phyloP scores from a whole-genome alignment of 2,113 vertebrate species.

The Sander vitreus region DNA sequence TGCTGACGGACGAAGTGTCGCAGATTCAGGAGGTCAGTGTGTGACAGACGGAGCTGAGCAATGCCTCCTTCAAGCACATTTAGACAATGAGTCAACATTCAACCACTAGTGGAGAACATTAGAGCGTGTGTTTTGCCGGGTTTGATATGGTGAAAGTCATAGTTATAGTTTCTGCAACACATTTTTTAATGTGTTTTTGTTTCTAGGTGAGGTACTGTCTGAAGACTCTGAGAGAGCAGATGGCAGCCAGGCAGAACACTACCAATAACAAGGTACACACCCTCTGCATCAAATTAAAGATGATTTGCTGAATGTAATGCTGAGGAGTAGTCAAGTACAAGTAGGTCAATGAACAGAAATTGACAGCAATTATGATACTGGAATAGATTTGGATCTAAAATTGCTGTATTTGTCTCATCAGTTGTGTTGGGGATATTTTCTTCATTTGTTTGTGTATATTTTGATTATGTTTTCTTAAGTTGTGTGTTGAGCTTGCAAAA shows the following conservation, averaged over 20 bases:
- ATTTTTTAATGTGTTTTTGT: conserved; percentile 22
- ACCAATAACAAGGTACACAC: conserved; percentile 74
- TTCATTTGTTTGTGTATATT: neutral
- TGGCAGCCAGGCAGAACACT: conserved; percentile 81
- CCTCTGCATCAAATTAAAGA: neutral
- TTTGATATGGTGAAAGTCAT: neutral
- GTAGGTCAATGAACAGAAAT: neutral
- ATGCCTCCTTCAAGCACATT: neutral
- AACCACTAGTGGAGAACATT: neutral
- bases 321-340: neutral
- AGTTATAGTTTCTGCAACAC: neutral
- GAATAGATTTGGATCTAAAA: neutral
- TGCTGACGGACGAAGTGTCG: conserved; percentile 89
- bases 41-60: neutral
- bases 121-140: neutral
- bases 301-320: neutral
- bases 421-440: neutral
- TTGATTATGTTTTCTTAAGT: neutral
- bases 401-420: neutral
- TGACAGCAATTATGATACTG: neutral
- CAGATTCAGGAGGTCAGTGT: conserved; percentile 90
- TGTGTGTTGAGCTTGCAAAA: neutral
- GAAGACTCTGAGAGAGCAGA: conserved; percentile 84
- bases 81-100: conserved; percentile 34
- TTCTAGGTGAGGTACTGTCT: conserved; percentile 85